Conservation (phyloP, 1,140 invertebrate species). For the Drosophila ironensis region DNA sequence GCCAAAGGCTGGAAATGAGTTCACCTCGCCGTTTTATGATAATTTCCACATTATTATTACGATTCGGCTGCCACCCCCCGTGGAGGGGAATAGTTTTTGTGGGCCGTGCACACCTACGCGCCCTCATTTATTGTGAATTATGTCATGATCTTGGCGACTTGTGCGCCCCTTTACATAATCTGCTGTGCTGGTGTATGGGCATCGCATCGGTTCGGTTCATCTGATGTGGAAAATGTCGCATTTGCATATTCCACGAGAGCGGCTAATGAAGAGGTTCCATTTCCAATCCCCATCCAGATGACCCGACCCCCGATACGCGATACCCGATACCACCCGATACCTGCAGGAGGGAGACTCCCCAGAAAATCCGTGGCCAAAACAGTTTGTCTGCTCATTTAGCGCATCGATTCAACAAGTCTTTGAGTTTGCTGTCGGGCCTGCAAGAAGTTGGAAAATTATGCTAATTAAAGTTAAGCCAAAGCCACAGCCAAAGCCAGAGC, state of each 20-base stretch:
- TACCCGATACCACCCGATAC: too few species aligned
- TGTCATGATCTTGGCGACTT: conserved; percentile 27
- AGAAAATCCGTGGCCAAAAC: conserved; percentile 5
- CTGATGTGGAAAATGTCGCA: conserved; percentile 53
- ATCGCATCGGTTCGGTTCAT: not conserved
- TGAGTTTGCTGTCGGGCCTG: conserved; percentile 1
- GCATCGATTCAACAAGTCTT: conserved; percentile 33
- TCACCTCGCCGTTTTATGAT: too few species aligned
- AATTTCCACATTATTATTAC: conserved; percentile 21
- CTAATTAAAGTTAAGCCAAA: conserved; percentile 40
- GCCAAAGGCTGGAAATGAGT: too few species aligned
- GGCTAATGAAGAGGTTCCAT: conserved; percentile 55
- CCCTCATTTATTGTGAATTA: conserved; percentile 26
- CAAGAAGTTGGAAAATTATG: conserved; percentile 55
- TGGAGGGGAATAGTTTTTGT: too few species aligned
- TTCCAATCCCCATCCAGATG: conserved; percentile 12
- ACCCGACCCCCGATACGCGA: not conserved
- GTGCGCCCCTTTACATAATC: conserved; percentile 20
- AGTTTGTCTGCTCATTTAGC: conserved; percentile 57
- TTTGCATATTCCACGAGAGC: conserved; percentile 45
- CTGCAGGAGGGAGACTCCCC: not conserved
- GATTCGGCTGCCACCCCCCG: too few species aligned
- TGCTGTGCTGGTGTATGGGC: not conserved
- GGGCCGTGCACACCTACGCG: conserved; percentile 15
- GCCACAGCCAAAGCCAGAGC: not conserved